Evolutionary conservation across 2,797 vertebrate genomes (phyloP).

Genomic region (Heterohyrax brucei): DNA sequence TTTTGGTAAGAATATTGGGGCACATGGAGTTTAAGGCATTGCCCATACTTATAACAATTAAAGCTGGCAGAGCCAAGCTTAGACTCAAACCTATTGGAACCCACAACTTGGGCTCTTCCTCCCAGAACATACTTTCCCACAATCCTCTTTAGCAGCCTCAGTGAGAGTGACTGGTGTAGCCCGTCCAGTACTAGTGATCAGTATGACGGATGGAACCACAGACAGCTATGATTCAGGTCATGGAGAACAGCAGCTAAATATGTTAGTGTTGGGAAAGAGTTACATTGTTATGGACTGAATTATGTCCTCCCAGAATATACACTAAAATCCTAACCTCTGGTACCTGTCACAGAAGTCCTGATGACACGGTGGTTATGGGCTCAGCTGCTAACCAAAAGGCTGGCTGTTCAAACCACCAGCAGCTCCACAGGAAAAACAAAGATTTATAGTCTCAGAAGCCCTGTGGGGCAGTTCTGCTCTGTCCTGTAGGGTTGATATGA

Average conservation of each 20-base stretch:
- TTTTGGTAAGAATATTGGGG: background rate
- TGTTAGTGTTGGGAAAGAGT: background rate
- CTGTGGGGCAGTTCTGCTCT: background rate
- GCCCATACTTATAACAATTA: background rate
- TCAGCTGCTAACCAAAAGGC: background rate
- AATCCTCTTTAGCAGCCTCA: background rate
- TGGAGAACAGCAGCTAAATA: background rate
- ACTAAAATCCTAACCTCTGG: background rate
- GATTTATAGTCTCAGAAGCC: background rate
- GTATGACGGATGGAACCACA: background rate
- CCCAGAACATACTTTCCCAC: background rate
- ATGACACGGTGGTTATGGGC: background rate
- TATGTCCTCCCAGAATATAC: background rate
- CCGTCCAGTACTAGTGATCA: background rate
- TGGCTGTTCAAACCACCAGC: background rate
- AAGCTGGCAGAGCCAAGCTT: background rate
- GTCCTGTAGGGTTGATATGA: too few species aligned
- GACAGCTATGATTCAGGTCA: rapidly evolving
- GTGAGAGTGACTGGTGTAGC: background rate
- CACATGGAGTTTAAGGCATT: background rate
- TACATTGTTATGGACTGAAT: background rate
- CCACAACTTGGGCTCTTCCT: background rate
- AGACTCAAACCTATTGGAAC: background rate
- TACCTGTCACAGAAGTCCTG: background rate
- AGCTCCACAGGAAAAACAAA: background rate